phyloP scores from a whole-genome alignment of 2,888 invertebrate genomes.

The Melitaea athalia region DNA sequence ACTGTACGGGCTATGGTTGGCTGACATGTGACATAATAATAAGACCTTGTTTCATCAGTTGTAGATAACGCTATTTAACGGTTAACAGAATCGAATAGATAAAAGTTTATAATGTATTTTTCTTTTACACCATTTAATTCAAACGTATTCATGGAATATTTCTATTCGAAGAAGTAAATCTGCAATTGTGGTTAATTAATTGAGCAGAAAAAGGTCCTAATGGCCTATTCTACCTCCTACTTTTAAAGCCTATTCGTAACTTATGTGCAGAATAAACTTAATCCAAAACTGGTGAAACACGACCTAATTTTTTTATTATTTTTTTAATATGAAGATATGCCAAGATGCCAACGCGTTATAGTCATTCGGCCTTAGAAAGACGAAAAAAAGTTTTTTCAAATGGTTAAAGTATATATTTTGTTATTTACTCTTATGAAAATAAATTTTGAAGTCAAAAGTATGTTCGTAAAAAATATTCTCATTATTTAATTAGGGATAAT shows the following conservation, averaged over 20 bases:
- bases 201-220: too few species aligned
- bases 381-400: background rate
- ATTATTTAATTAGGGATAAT: background rate
- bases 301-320: background rate
- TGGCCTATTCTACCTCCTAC: too few species aligned
- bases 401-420: background rate
- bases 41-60: background rate
- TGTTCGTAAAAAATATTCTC: background rate
- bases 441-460: background rate
- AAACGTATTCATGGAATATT: too few species aligned
- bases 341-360: background rate
- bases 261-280: constrained; percentile 5
- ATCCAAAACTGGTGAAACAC: background rate
- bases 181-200: too few species aligned
- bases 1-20: constrained; percentile 76
- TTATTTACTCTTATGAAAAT: background rate
- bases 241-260: constrained; percentile 12
- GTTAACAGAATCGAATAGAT: too few species aligned
- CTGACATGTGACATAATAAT: constrained; percentile 37
- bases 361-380: constrained; percentile 4
- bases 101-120: too few species aligned
- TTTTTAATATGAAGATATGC: background rate
- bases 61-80: too few species aligned
- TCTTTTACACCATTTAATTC: too few species aligned
- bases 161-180: too few species aligned